Percentiles rank a stretch among this genome's conserved stretches.
These are phyloP conservation scores for Nasonovia ribisnigri DNA, from an alignment of 2,888 invertebrate genomes.

Conservation along the genomic window DNA sequence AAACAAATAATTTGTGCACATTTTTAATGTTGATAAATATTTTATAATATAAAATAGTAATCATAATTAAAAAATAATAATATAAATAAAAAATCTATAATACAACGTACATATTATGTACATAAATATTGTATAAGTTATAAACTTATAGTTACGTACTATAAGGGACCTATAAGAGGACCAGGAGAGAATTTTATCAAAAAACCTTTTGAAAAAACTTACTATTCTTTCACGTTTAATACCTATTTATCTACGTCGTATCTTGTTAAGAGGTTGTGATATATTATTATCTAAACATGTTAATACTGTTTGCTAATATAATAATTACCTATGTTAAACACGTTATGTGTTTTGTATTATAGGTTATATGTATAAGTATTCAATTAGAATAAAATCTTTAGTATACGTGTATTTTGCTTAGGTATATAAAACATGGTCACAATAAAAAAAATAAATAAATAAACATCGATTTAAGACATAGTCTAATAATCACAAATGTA, in stretches of 20 bases:
- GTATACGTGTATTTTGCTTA: neutral
- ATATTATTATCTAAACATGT: too few species aligned
- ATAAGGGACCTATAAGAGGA: neutral
- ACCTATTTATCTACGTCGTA: neutral
- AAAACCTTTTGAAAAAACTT: neutral
- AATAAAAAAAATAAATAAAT: too few species aligned
- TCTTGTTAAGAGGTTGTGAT: neutral
- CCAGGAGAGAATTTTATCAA: neutral
- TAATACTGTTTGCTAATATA: neutral
- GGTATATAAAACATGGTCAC: too few species aligned
- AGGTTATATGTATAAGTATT: too few species aligned
- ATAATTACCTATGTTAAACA: neutral
- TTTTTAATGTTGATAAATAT: neutral
- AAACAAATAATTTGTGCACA: neutral
- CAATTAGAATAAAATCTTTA: neutral
- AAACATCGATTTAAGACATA: too few species aligned
- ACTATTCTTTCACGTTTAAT: neutral
- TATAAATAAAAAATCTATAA: neutral
- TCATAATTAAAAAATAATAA: neutral
- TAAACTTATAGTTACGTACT: neutral
- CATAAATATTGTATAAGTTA: neutral
- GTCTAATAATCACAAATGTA: neutral
- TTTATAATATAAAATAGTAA: neutral
- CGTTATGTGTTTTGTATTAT: neutral
- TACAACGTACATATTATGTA: neutral